Percentiles rank a stretch among this genome's conserved stretches.
phyloP scores from a whole-genome alignment of 2,888 invertebrate genomes.

The Harmothoe impar region DNA sequence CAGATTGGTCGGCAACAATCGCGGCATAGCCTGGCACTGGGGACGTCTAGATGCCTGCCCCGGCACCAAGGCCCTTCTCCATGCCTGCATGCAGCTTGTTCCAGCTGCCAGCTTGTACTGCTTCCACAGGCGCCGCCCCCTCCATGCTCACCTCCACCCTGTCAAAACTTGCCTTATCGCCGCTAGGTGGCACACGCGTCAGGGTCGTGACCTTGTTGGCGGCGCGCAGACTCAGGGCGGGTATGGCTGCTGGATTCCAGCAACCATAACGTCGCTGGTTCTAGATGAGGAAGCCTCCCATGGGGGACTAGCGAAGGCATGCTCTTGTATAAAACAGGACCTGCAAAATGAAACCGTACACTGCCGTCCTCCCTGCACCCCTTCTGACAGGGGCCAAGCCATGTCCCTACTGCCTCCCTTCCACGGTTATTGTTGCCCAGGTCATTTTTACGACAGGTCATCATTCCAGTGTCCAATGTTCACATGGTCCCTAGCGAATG shows the following conservation, averaged over 20 bases:
- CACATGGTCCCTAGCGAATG: not conserved
- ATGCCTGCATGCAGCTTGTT: not conserved
- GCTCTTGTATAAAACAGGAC: not conserved
- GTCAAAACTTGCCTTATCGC: slow-evolving; percentile 10
- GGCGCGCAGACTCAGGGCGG: not conserved
- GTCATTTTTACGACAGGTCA: not conserved
- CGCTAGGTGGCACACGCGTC: not conserved
- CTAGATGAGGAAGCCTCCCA: not conserved
- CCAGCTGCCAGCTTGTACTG: not conserved
- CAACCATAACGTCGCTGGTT: not conserved
- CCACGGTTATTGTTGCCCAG: not conserved
- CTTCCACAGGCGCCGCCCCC: not conserved
- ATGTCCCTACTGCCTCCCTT: not conserved
- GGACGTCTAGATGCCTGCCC: not conserved
- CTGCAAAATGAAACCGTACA: not conserved
- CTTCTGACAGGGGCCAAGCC: not conserved
- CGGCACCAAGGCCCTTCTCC: not conserved
- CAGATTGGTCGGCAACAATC: slow-evolving; percentile 16
- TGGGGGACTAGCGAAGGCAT: not conserved
- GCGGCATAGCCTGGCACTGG: not conserved
- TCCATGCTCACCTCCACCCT: not conserved
- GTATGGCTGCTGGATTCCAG: not conserved
- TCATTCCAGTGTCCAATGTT: not conserved
- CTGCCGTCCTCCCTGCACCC: not conserved
- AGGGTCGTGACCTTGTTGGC: slow-evolving; percentile 5